These are phyloP conservation scores for Aphaenogaster ashmeadi DNA, from an alignment of 1,140 invertebrate genomes.

Conservation along the genomic window DNA sequence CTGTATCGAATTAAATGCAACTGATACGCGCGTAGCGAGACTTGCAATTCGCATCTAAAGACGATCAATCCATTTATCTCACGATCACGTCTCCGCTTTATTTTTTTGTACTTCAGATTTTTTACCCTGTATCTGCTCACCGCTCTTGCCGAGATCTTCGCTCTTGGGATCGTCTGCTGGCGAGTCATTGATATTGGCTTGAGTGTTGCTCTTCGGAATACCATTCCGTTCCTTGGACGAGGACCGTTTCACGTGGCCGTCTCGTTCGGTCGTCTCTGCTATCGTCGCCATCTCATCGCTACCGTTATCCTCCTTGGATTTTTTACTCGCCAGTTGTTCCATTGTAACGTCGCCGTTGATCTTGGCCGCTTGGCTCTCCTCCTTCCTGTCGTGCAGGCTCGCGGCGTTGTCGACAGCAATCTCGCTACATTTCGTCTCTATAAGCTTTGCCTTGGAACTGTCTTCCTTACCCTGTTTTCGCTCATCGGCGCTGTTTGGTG, in stretches of 20 bases:
- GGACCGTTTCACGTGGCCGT: slow-evolving; percentile 9
- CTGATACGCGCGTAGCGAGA: neutral
- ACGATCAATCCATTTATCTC: slow-evolving; percentile 5
- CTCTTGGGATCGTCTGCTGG: slow-evolving; percentile 68
- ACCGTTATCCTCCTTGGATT: slow-evolving; percentile 19
- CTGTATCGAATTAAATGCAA: slow-evolving; percentile 36
- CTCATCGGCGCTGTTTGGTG: neutral
- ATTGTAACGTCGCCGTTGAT: slow-evolving; percentile 57
- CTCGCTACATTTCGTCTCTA: slow-evolving; percentile 30
- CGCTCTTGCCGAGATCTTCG: slow-evolving; percentile 67
- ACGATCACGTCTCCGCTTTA: slow-evolving; percentile 82
- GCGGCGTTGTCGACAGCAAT: neutral
- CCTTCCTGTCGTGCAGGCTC: slow-evolving; percentile 31
- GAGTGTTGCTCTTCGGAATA: slow-evolving; percentile 18
- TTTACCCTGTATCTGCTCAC: slow-evolving; percentile 80
- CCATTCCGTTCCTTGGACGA: slow-evolving; percentile 20
- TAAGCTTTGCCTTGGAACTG: slow-evolving; percentile 25
- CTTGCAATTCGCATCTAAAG: slow-evolving; percentile 5
- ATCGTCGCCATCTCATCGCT: slow-evolving; percentile 53
- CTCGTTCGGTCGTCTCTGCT: slow-evolving; percentile 19
- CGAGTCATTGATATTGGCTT: slow-evolving; percentile 13
- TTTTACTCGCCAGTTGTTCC: slow-evolving; percentile 27
- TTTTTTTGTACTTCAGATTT: slow-evolving; percentile 80
- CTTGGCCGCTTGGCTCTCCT: slow-evolving; percentile 47
- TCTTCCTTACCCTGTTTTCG: slow-evolving; percentile 62